Conservation (phyloP, 2,888 invertebrate genomes). For the Vanessa cardui region DNA sequence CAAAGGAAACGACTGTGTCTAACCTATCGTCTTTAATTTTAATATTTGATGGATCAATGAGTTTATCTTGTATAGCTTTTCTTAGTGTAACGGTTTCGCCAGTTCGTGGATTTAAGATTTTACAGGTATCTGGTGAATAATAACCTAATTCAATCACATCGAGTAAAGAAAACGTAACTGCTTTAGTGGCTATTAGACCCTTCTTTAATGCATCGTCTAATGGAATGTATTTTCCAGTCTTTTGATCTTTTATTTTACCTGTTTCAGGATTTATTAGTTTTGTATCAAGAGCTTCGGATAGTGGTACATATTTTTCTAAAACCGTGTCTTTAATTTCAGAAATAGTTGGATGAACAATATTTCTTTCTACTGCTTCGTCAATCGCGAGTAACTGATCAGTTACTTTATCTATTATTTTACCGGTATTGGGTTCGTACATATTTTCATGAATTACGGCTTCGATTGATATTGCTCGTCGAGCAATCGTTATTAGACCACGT, state of each 20-base stretch:
- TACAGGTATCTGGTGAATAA: slow-evolving; percentile 88
- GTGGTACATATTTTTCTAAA: slow-evolving; percentile 86
- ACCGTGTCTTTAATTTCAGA: slow-evolving; percentile 91
- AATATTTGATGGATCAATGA: slow-evolving; percentile 88
- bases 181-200: slow-evolving; percentile 87
- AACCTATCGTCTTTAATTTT: slow-evolving; percentile 88
- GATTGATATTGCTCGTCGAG: slow-evolving; percentile 88
- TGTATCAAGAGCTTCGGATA: slow-evolving; percentile 88
- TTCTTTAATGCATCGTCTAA: slow-evolving; percentile 87
- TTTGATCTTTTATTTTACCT: slow-evolving; percentile 88
- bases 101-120: slow-evolving; percentile 89
- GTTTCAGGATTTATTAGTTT: slow-evolving; percentile 87
- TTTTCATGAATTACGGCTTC: slow-evolving; percentile 88
- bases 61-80: slow-evolving; percentile 87
- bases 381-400: slow-evolving; percentile 88
- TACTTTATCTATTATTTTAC: slow-evolving; percentile 87
- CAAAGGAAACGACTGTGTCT: slow-evolving; percentile 85
- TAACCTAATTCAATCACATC: slow-evolving; percentile 90
- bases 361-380: slow-evolving; percentile 89
- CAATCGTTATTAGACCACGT: slow-evolving; percentile 86
- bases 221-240: slow-evolving; percentile 86
- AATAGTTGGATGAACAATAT: slow-evolving; percentile 91
- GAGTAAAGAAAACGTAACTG: slow-evolving; percentile 87
- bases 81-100: slow-evolving; percentile 88
- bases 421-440: slow-evolving; percentile 86